Evolutionary conservation across 2,888 invertebrate genomes (phyloP), one percentile per base, ranked within the genome.

Genomic region (Hemistola chrysoprasaria): DNA sequence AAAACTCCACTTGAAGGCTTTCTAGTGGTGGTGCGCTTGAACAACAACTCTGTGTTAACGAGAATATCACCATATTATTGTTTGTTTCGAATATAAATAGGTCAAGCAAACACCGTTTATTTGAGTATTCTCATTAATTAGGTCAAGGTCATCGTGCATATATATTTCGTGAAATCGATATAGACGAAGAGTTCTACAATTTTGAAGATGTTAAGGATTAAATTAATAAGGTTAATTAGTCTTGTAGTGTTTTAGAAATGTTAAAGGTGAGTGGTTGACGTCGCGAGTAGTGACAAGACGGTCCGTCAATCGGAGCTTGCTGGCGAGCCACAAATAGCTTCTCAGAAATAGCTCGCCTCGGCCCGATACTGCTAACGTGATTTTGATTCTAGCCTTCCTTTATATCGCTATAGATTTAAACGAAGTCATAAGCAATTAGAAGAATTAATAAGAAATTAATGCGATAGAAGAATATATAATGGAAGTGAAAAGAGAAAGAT

Each of bases 271-370:
- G 64, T 53, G 55, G 53, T 56, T 71, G 78, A 79, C 78, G 81
- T 69, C 65, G 70, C 64, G 67, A 69, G 40, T 67, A 72, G 73
- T 86, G 87, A 86, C 84, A 86, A 73, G 77, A 76, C 78, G 78
- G 82, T 78, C 83, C 86, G 86, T 88, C 88, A 88, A 88, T 87
- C 86, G 77, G 78, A 81, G 87, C 85, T 79, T 79, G 84, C 86
- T 78, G 72, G 78, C 79, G 69, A 55, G 76, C 78, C 79, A 65
- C 65, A 86, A 87, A 87, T 88, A 88, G 83, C 73, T 53, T 70
- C 62, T 64, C 83, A 59, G 62, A 84, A 88, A 88, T 88, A 87
- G 80, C 80, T 73, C 76, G 75, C 78, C 76, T 77, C 84, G 75
- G 76, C 78, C 77, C 77, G 81, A 84, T 87, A 87, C 80, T 80